Evolutionary conservation across 2,888 invertebrate species (phyloP).

Genomic region (Helobdella robusta): DNA sequence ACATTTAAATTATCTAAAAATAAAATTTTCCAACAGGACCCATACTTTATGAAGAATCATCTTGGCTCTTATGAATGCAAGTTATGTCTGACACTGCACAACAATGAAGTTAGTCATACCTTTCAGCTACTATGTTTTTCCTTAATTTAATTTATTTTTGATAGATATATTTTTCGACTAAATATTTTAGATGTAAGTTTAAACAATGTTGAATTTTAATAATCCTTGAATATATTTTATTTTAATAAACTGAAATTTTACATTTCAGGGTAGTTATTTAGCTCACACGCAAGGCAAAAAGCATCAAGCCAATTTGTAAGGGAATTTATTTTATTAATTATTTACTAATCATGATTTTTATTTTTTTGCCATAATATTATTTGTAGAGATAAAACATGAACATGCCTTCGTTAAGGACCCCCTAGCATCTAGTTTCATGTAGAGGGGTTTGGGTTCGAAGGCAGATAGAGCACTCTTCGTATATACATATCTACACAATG

Average conservation of each 20-base stretch:
- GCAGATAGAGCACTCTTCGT: conserved; percentile 12
- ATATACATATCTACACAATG: background rate
- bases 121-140: background rate
- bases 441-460: conserved; percentile 26
- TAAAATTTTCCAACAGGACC: too few relatives aligned
- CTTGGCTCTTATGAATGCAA: conserved; percentile 96
- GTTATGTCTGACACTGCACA: conserved; percentile 91
- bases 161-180: background rate
- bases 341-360: background rate
- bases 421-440: conserved; percentile 4
- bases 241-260: conserved; percentile 13
- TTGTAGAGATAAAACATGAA: too few relatives aligned
- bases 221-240: background rate
- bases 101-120: conserved; percentile 62
- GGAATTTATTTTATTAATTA: conserved; percentile 23
- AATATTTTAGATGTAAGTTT: too few relatives aligned
- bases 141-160: conserved; percentile 1
- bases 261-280: conserved; percentile 75
- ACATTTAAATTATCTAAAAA: too few relatives aligned
- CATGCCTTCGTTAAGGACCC: background rate
- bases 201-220: conserved; percentile 1
- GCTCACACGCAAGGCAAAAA: conserved; percentile 98
- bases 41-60: conserved; percentile 99
- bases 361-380: too few relatives aligned
- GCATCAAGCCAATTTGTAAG: conserved; percentile 85